These are phyloP conservation scores for Phortica okadai DNA, from an alignment of 2,888 invertebrate genomes.

Conservation along the genomic window DNA sequence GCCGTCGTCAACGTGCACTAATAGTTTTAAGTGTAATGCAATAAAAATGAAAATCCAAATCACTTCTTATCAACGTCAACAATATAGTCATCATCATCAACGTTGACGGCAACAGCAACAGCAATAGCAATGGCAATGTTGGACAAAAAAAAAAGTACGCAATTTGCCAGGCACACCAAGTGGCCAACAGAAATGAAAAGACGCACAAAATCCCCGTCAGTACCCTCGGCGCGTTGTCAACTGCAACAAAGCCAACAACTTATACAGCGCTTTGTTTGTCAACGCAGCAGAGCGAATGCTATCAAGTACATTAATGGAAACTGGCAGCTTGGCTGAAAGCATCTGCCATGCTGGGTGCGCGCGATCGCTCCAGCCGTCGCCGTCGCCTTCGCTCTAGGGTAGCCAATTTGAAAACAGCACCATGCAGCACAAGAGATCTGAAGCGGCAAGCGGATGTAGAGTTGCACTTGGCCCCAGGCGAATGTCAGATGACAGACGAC, in stretches of 20 bases:
- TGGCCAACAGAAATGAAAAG: not conserved
- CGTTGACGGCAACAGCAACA: constrained; percentile 27
- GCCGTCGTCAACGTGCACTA: constrained; percentile 50
- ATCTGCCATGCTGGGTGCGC: not conserved
- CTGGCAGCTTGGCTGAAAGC: constrained; percentile 11
- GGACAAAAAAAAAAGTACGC: not conserved
- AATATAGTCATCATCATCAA: constrained; percentile 63
- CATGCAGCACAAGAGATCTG: not conserved
- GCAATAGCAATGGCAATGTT: not conserved
- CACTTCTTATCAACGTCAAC: constrained; percentile 69
- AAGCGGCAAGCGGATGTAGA: not conserved
- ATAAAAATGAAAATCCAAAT: constrained; percentile 70
- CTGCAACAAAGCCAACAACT: constrained; percentile 10
- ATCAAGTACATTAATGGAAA: constrained; percentile 24
- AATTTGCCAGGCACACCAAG: not conserved
- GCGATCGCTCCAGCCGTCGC: not conserved
- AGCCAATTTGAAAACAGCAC: not conserved
- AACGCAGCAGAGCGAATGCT: constrained; percentile 6
- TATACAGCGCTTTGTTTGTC: constrained; percentile 26
- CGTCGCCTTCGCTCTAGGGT: not conserved
- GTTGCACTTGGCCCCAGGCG: not conserved
- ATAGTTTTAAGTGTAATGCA: constrained; percentile 72
- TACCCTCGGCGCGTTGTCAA: not conserved
- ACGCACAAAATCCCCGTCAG: not conserved
- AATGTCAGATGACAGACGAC: not conserved